Base-by-base conservation (phyloP, 2,797 vertebrate species). In the Cossypha niveicapilla region DNA sequence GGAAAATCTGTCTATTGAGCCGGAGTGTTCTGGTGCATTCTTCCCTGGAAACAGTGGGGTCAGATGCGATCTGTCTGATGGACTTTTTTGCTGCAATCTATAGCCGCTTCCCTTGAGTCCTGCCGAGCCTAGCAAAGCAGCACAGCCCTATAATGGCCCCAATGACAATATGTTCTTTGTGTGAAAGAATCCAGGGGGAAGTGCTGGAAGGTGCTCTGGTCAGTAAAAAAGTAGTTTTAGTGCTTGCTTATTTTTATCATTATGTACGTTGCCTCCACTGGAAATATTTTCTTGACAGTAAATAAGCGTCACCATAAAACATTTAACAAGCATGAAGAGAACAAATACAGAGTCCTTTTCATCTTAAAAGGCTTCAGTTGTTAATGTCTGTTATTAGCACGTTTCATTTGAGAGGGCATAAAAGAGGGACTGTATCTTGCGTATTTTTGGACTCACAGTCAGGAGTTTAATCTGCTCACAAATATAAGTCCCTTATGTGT, bases 1-100 rank as follows among this genome's bases (percentile, higher is more conserved):
- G 99, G 98, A 99, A 99, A 99, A 99, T 99, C 97, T 99, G 98
- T 99, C 98, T 98, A 98, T 99, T 99, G 98, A 99, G 97, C 98
- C 54, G 28, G 97, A 96, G 98, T 97, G 95, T 98, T 98, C 97
- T 94, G 94, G 95, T 88, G 97, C 98, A 98, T 98, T 98, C 98
- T 98, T 98, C 96, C 97, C 93, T 96, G 67, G 97, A 97, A 97
- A 97, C 95, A 96, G 97, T 96, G 97, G 97, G 98, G 99, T 99
- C 99, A 99, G 98, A 98, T 97, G 98, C 97, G 98, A 98, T 98
- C 97, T 97, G 97, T 98, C 98, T 98, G 98, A 99, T 98, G 98
- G 98, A 98, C 98, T 98, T 98, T 98, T 97, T 98, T 94, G 97
- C 97, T 98, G 97, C 98, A 98, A 98, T 99, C 98, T 98, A 98